Evolutionary conservation across 1,140 invertebrate genomes (phyloP).

Genomic region (Hesperophylax magnus): DNA sequence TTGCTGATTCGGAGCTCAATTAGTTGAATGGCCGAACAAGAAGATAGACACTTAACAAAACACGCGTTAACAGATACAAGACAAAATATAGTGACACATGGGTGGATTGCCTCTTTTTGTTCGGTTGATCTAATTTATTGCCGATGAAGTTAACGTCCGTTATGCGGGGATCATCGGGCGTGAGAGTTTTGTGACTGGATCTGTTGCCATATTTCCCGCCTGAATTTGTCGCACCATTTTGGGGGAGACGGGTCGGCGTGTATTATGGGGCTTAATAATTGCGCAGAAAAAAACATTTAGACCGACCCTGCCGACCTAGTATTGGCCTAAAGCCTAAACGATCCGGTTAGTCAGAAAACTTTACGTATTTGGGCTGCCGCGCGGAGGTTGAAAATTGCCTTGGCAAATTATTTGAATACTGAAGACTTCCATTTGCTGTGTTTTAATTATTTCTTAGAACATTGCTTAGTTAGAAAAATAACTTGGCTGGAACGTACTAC

Average conservation of each 20-base stretch:
- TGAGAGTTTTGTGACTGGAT: constrained; percentile 26
- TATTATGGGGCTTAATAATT: constrained; percentile 30
- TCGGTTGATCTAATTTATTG: background rate
- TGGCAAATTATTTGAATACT: constrained; percentile 5
- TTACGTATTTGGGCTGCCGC: constrained; percentile 18
- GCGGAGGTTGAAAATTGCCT: constrained; percentile 22
- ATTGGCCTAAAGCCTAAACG: background rate
- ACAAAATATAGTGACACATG: background rate
- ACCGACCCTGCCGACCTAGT: constrained; percentile 25
- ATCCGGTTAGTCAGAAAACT: constrained; percentile 1
- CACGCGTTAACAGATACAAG: background rate
- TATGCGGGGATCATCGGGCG: background rate
- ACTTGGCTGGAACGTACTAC: no score
- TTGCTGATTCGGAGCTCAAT: background rate
- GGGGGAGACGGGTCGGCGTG: constrained; percentile 34
- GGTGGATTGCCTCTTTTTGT: background rate
- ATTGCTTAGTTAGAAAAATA: no score
- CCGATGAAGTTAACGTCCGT: background rate
- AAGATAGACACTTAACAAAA: constrained; percentile 6
- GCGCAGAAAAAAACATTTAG: constrained; percentile 17
- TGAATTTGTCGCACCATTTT: constrained; percentile 26
- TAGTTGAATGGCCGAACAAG: background rate
- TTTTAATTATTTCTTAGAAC: no score
- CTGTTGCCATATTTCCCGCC: constrained; percentile 38
- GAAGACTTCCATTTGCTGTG: no score